These are phyloP conservation scores for Pinna nobilis DNA, from an alignment of 1,140 invertebrate species.

Conservation along the genomic window DNA sequence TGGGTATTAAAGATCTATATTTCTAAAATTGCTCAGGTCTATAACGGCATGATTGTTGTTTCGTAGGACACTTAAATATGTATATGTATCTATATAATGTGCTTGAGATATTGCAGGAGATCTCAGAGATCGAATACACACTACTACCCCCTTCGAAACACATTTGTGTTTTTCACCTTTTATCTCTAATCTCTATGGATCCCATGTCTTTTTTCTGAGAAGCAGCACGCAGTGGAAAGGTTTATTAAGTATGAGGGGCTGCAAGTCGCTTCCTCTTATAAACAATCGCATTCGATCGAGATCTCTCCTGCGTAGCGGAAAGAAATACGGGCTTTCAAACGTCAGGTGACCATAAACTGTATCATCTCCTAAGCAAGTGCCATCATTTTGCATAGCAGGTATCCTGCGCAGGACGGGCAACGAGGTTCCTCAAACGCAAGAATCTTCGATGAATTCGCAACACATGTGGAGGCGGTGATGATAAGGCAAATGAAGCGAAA, in stretches of 20 bases:
- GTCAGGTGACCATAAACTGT: slow-evolving; percentile 9
- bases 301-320: slow-evolving; percentile 11
- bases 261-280: slow-evolving; percentile 29
- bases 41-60: no score
- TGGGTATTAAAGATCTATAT: no score
- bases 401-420: slow-evolving; percentile 14
- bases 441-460: slow-evolving; percentile 24
- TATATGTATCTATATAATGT: no score
- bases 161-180: no score
- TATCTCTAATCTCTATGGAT: slow-evolving; percentile 37
- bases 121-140: no score
- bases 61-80: no score
- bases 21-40: no score
- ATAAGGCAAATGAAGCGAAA: not conserved
- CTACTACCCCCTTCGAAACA: no score
- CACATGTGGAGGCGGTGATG: slow-evolving; percentile 19
- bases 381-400: not conserved
- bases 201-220: slow-evolving; percentile 18
- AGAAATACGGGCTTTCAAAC: slow-evolving; percentile 14
- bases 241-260: slow-evolving; percentile 7
- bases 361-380: no score
- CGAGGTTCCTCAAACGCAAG: not conserved
- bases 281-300: slow-evolving; percentile 19
- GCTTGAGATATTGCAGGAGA: no score
- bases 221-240: slow-evolving; percentile 8